A percentile compares a stretch with the other conserved stretches of the same genome.
phyloP scores from a whole-genome alignment of 2,797 vertebrate genomes.

The Rhodeus uyekii region DNA sequence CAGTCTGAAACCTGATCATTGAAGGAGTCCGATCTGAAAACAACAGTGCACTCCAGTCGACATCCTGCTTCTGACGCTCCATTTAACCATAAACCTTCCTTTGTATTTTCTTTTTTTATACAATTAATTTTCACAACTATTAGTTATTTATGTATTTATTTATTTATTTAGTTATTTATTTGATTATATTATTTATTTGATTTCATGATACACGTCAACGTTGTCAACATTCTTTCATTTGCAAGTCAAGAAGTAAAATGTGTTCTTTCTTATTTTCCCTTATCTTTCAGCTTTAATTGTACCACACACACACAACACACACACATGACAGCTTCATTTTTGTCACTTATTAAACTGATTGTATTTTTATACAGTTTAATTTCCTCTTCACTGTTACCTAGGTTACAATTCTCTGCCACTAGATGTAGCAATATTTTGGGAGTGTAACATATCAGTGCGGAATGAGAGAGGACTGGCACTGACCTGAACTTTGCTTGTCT shows the following conservation, averaged over 20 bases:
- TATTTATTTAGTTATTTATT: conserved; percentile 89
- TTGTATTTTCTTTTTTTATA: conserved; percentile 11
- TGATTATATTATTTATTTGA: conserved; percentile 82
- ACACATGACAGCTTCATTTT: not conserved
- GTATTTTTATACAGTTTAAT: conserved; percentile 59
- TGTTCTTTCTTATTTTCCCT: conserved; percentile 56
- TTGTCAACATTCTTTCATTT: conserved; percentile 65
- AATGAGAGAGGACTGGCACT: conserved; percentile 75
- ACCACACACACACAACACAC: not conserved
- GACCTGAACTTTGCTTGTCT: conserved; percentile 73
- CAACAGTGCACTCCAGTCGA: conserved; percentile 63
- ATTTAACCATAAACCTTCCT: conserved; percentile 54
- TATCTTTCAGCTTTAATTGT: not conserved
- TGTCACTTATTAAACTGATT: conserved; percentile 58
- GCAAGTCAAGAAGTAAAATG: conserved; percentile 62
- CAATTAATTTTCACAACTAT: conserved; percentile 67
- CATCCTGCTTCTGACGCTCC: conserved; percentile 55
- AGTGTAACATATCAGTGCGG: conserved; percentile 41
- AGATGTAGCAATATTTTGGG: conserved; percentile 73
- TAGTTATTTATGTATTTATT: conserved; percentile 83
- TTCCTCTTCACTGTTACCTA: conserved; percentile 50
- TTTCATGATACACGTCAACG: conserved; percentile 65
- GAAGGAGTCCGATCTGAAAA: conserved; percentile 61
- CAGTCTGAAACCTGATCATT: conserved; percentile 42
- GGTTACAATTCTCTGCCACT: conserved; percentile 67